Base-by-base conservation (phyloP, 2,113 vertebrate species). In the Macaca nemestrina region DNA sequence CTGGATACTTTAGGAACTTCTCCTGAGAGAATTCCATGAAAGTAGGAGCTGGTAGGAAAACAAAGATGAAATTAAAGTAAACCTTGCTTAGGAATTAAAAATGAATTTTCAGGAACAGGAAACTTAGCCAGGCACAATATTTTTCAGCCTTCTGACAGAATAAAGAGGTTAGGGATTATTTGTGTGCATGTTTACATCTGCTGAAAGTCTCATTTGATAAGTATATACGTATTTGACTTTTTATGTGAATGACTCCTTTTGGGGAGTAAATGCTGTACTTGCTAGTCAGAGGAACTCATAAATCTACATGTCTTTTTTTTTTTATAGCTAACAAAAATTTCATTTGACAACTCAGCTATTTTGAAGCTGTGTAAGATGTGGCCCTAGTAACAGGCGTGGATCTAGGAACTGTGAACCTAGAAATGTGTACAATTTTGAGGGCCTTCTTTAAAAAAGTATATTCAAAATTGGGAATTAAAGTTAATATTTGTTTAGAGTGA, bases 41-140 rank as follows among this genome's bases (percentile, higher is more conserved):
- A 98, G 97, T 96, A 97, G 90, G 94, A 97, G 93, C 86, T 97
- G 82, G 88, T 98, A 98, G 97, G 95, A 97, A 98, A 98, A 98
- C 88, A 98, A 96, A 98, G 98, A 98, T 95, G 82, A 96, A 98
- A 98, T 98, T 98, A 96, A 98, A 97, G 93, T 98, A 95, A 98
- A 96, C 96, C 94, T 97, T 98, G 89, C 82, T 98, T 70, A 89
- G 93, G 89, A 98, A 98, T 98, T 97, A 35, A 97, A 64, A 98
- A 97, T 97, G 97, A 97, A 98, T 98, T 97, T 87, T 98, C 86
- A 94, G 96, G 82, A 97, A 97, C 40, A 90, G 67, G 98, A 97
- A 98, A 96, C 25, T 2, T 52, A 86, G 96, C 98, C 98, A 98
- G 97, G 38, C 81, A 94, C 27, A 80, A 90, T 72, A 87, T 79